These are phyloP conservation scores for Willowsia nigromaculata DNA, from an alignment of 2,888 invertebrate species.

Conservation along the genomic window DNA sequence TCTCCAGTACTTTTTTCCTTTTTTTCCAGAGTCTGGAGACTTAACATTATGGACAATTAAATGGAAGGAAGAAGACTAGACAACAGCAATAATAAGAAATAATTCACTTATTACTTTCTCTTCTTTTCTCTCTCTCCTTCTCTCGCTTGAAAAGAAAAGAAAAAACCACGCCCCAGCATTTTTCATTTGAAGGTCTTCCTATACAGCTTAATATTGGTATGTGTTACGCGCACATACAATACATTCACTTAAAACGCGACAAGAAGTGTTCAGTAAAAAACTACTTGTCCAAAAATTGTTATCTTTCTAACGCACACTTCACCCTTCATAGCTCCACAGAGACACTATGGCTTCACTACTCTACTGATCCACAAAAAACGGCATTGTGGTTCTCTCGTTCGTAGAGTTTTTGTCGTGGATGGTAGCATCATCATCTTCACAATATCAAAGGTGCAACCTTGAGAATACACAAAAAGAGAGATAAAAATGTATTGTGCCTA, in stretches of 20 bases:
- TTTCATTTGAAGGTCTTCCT: slow-evolving; percentile 44
- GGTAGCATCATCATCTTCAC: background rate
- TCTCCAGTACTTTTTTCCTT: background rate
- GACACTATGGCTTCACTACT: background rate
- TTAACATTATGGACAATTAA: slow-evolving; percentile 30
- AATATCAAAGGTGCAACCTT: background rate
- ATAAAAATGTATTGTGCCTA: background rate
- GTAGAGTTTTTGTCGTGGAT: background rate
- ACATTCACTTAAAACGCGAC: background rate
- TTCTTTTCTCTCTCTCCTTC: background rate
- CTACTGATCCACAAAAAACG: slow-evolving; percentile 5
- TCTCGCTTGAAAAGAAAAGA: background rate
- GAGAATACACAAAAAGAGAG: background rate
- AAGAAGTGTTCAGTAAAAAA: background rate
- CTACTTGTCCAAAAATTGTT: background rate
- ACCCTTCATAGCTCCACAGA: slow-evolving; percentile 9
- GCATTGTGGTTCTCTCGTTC: background rate
- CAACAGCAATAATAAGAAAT: slow-evolving; percentile 50
- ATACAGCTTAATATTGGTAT: background rate
- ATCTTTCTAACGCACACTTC: background rate
- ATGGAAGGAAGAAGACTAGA: slow-evolving; percentile 6
- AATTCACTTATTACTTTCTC: slow-evolving; percentile 47
- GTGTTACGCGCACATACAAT: background rate
- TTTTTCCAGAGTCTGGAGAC: background rate
- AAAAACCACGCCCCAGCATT: slow-evolving; percentile 34